phyloP scores from a whole-genome alignment of 2,888 invertebrate genomes.

The Campaea margaritaria region DNA sequence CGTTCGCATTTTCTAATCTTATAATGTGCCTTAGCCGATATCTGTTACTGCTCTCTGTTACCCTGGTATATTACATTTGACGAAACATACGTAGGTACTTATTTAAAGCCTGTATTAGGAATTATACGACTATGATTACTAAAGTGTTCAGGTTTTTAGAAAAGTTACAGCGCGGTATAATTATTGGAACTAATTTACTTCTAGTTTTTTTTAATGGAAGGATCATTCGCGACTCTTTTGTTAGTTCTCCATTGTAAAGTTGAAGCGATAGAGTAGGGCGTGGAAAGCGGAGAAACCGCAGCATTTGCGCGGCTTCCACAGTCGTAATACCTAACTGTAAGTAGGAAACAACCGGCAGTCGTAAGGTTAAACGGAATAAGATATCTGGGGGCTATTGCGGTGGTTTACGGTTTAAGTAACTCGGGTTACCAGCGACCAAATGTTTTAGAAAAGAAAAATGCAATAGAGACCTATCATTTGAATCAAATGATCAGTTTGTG shows the following conservation, averaged over 20 bases:
- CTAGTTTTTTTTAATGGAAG: not conserved
- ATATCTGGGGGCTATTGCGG: conserved; percentile 69
- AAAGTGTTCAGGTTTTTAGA: conserved; percentile 1
- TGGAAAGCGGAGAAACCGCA: conserved; percentile 79
- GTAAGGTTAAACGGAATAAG: conserved; percentile 85
- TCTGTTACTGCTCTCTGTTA: conserved; percentile 33
- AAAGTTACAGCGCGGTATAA: not conserved
- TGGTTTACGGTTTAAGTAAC: conserved; percentile 55
- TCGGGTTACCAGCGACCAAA: conserved; percentile 48
- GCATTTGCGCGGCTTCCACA: conserved; percentile 79
- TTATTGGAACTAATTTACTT: not conserved
- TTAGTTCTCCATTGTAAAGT: conserved; percentile 24
- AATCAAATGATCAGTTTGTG: no score
- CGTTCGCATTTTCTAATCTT: conserved; percentile 83
- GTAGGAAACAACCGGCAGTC: conserved; percentile 80
- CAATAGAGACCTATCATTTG: no score
- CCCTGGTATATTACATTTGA: not conserved
- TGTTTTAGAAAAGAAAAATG: no score
- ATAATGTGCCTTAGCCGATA: conserved; percentile 78
- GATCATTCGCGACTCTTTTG: conserved; percentile 20
- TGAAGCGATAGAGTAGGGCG: conserved; percentile 36
- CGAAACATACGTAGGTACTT: not conserved
- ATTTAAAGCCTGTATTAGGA: not conserved
- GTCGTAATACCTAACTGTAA: conserved; percentile 76
- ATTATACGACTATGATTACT: not conserved